Conservation (phyloP, 2,797 vertebrate genomes). For the Echeneis naucrates region DNA sequence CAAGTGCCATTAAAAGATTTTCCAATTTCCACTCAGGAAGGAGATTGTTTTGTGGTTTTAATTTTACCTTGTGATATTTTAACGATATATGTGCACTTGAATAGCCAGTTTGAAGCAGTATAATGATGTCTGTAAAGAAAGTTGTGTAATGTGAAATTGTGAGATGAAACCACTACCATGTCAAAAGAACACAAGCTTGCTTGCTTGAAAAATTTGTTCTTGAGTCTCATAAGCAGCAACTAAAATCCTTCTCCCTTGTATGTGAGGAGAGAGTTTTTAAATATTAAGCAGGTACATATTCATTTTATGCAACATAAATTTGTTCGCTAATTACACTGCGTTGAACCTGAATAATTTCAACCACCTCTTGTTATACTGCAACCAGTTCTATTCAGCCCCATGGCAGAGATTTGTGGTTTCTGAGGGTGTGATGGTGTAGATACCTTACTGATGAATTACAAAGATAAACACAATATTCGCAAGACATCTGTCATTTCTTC, state of each 20-base stretch:
- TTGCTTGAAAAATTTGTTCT: conserved; percentile 6
- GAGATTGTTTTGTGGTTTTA: conserved; percentile 36
- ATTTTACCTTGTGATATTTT: conserved; percentile 33
- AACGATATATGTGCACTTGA: conserved; percentile 29
- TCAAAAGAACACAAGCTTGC: conserved; percentile 5
- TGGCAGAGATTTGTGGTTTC: neutral
- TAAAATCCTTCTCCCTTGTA: conserved; percentile 6
- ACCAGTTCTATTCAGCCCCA: neutral
- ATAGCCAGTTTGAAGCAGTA: conserved; percentile 14
- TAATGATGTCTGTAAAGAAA: conserved; percentile 5
- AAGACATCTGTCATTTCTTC: conserved; percentile 22
- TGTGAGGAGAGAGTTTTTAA: conserved; percentile 15
- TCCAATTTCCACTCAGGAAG: conserved; percentile 42
- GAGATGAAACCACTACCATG: neutral
- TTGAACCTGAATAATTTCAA: conserved; percentile 11
- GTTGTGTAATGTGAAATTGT: conserved; percentile 28
- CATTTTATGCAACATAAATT: conserved; percentile 22
- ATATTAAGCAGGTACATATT: conserved; percentile 21
- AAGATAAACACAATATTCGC: conserved; percentile 21
- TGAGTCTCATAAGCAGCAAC: conserved; percentile 19
- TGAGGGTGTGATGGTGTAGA: neutral
- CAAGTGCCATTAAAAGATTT: conserved; percentile 63
- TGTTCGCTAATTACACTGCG: conserved; percentile 14
- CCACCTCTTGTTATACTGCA: neutral
- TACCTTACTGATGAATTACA: conserved; percentile 7